Conservation (phyloP, 2,888 invertebrate genomes). For the Pammene aurita region DNA sequence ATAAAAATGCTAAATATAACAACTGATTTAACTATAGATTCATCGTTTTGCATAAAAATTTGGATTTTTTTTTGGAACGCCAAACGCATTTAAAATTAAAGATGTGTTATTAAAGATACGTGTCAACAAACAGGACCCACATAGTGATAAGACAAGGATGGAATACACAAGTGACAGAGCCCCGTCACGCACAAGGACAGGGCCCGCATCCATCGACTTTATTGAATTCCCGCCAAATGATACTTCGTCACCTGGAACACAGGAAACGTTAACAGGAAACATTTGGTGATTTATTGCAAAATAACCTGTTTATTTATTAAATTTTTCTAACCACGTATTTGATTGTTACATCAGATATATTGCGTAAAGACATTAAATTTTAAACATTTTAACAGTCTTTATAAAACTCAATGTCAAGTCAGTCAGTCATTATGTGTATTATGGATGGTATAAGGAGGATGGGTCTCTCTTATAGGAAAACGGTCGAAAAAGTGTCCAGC, state of each 20-base stretch:
- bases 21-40: no score
- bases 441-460: no score
- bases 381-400: constrained; percentile 1
- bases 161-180: constrained; percentile 63
- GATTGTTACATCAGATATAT: constrained; percentile 21
- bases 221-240: constrained; percentile 77
- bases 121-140: constrained; percentile 5
- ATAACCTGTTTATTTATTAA: constrained; percentile 26
- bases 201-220: constrained; percentile 66
- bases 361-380: constrained; percentile 9
- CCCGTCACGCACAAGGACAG: constrained; percentile 55
- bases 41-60: no score
- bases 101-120: no score
- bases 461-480: no score
- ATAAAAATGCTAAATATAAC: no score
- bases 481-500: no score
- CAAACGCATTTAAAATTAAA: no score
- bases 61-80: no score
- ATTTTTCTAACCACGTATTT: constrained; percentile 34
- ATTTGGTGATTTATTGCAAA: constrained; percentile 52
- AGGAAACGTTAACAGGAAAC: constrained; percentile 69
- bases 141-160: constrained; percentile 55
- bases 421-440: no score
- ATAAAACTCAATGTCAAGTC: neutral
- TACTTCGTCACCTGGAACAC: constrained; percentile 67